Base-by-base conservation (phyloP, 2,888 invertebrate genomes). In the Thymelicus lineola region DNA sequence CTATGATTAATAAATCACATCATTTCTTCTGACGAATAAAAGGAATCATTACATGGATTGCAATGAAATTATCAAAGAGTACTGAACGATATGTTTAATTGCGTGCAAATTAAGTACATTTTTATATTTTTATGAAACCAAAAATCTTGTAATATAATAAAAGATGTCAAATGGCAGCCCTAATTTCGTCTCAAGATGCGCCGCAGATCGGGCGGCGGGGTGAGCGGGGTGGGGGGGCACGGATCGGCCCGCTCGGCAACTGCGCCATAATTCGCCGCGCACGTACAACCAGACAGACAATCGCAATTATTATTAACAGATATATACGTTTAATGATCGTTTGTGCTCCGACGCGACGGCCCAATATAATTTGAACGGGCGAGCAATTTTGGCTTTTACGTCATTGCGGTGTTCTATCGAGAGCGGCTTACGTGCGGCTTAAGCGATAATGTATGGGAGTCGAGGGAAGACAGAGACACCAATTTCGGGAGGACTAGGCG, bases 241-340 rank as follows among this genome's bases (percentile, higher is more conserved):
- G 67, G 57, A n/a, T 28, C 38, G 15, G 58, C 58, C 58, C 68
- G 62, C 36, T 45, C 63, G 82, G 87, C 89, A 89, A 91, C 90
- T 87, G 90, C 90, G 90, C 89, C 86, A 88, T 87, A 88, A 88
- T 88, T 90, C 86, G 86, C 80, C 84, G 89, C 88, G 88, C 90
- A 90, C 88, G 86, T 88, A 89, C 88, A 82, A 82, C 86, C 89
- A 90, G 90, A 89, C 90, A 90, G 90, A 90, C 91, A 91, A 91
- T 90, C 89, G 87, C 85, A 91, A 91, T 91, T 90, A 90, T 90
- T 90, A 91, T 91, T 90, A 91, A 89, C 90, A 75, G 73, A 76
- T 75, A 75, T 88, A 88, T 88, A 89, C 86, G 87, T 88, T 89
- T 90, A 89, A 90, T 89, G 89, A 89, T 87, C 86, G 88, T 86